A percentile compares a stretch with the other conserved stretches of the same genome.
Conservation (phyloP, 2,888 invertebrate genomes). For the Lasiommata megera region DNA sequence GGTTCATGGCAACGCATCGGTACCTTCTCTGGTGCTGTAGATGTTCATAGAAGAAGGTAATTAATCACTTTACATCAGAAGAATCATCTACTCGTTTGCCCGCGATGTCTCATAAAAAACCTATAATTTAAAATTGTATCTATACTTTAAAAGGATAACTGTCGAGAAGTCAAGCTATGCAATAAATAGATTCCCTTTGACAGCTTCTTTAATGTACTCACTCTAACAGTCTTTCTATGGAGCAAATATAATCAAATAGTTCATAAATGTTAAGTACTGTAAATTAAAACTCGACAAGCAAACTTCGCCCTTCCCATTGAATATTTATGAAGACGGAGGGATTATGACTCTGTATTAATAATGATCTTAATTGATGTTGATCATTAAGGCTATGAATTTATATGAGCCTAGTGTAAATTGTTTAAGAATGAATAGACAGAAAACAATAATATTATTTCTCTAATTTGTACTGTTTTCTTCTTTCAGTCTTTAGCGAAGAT, state of each 20-base stretch:
- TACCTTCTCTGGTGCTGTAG: no score
- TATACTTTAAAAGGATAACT: no score
- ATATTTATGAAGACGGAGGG: slow-evolving; percentile 62
- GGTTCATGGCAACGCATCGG: no score
- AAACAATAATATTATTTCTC: not conserved
- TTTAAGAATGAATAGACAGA: not conserved
- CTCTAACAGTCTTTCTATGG: slow-evolving; percentile 18
- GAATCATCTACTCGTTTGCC: no score
- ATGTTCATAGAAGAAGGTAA: no score
- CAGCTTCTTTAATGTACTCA: slow-evolving; percentile 14
- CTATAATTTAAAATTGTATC: no score
- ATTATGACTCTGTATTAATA: slow-evolving; percentile 57
- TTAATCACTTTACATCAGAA: no score
- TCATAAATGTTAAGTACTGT: slow-evolving; percentile 38
- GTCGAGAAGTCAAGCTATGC: no score
- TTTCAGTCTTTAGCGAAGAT: slow-evolving; percentile 92
- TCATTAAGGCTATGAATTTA: slow-evolving; percentile 44
- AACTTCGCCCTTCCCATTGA: slow-evolving; percentile 53
- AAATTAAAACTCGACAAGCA: slow-evolving; percentile 48
- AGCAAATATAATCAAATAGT: slow-evolving; percentile 32
- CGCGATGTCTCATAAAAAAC: no score
- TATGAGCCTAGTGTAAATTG: slow-evolving; percentile 41
- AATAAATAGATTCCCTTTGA: slow-evolving; percentile 17
- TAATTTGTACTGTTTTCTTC: slow-evolving; percentile 8
- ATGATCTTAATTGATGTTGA: slow-evolving; percentile 56